These are phyloP conservation scores for Muscina levida DNA, from an alignment of 2,888 invertebrate genomes.

Conservation along the genomic window DNA sequence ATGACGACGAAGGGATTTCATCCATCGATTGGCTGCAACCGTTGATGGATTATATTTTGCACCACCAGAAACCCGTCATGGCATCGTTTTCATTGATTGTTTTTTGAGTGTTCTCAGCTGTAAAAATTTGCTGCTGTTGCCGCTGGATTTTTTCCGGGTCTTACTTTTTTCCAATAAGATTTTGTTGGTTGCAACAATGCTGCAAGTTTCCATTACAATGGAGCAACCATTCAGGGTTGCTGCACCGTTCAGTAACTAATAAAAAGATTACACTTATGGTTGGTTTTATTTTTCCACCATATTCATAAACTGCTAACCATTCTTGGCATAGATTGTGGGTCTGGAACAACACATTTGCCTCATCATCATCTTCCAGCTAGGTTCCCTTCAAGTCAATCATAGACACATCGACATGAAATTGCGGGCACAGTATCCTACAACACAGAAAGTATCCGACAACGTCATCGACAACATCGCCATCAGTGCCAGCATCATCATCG, in stretches of 20 bases:
- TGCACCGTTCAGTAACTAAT: constrained; percentile 34
- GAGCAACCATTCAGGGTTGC: neutral
- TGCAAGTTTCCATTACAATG: constrained; percentile 19
- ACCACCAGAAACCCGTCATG: constrained; percentile 31
- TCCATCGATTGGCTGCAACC: neutral
- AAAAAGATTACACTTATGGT: constrained; percentile 47
- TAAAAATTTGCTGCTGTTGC: constrained; percentile 40
- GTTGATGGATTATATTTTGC: constrained; percentile 52
- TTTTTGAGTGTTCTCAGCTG: constrained; percentile 51
- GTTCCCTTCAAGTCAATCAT: neutral
- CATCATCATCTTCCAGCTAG: neutral
- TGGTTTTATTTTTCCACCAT: constrained; percentile 26
- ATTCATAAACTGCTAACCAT: constrained; percentile 21
- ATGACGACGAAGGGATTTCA: neutral
- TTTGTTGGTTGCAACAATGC: constrained; percentile 26
- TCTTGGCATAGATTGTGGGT: neutral
- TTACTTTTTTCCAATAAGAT: neutral
- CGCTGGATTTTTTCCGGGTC: neutral
- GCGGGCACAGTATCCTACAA: too few relatives aligned
- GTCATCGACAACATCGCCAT: neutral
- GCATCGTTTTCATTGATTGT: constrained; percentile 28
- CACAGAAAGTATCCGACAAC: neutral
- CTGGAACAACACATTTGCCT: constrained; percentile 3
- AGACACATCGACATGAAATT: constrained; percentile 3
- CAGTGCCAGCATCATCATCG: constrained; percentile 12